Evolutionary conservation across 2,113 vertebrate species (phyloP).

Genomic region (Neoarius graeffei): DNA sequence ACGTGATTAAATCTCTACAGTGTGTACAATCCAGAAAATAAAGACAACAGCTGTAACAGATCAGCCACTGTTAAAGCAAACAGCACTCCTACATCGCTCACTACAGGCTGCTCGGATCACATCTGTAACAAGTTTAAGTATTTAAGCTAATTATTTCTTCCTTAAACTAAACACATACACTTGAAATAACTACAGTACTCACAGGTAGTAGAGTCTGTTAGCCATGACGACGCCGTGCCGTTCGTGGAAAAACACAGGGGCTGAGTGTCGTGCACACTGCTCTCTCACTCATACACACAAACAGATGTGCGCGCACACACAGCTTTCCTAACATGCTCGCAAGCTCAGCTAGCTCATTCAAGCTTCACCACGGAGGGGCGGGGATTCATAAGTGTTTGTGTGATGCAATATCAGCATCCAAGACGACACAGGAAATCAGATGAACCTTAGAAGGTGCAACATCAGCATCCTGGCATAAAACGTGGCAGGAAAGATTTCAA

Average conservation of each 20-base stretch:
- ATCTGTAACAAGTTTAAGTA: background rate
- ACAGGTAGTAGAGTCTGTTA: slow-evolving; percentile 87
- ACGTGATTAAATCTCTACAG: background rate
- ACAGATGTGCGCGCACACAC: slow-evolving; percentile 59
- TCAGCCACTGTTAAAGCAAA: background rate
- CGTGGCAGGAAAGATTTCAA: background rate
- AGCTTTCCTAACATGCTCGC: slow-evolving; percentile 64
- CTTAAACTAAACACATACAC: background rate
- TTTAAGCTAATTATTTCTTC: background rate
- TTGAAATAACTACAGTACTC: slow-evolving; percentile 73
- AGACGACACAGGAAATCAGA: slow-evolving; percentile 52
- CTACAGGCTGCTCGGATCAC: background rate
- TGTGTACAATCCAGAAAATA: background rate
- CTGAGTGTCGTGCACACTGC: slow-evolving; percentile 36
- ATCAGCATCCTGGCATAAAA: background rate
- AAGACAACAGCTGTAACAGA: background rate
- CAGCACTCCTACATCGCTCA: background rate
- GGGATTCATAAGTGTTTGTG: slow-evolving; percentile 64
- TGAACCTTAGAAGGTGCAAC: background rate
- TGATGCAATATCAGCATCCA: slow-evolving; percentile 65
- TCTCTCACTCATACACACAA: slow-evolving; percentile 33
- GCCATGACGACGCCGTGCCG: slow-evolving; percentile 76
- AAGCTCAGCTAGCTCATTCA: slow-evolving; percentile 70
- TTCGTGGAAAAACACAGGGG: slow-evolving; percentile 30
- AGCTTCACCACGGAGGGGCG: slow-evolving; percentile 62